A percentile compares a stretch with the other conserved stretches of the same genome.
Conservation (phyloP, 1,140 invertebrate genomes). For the Lepidurus apus region DNA sequence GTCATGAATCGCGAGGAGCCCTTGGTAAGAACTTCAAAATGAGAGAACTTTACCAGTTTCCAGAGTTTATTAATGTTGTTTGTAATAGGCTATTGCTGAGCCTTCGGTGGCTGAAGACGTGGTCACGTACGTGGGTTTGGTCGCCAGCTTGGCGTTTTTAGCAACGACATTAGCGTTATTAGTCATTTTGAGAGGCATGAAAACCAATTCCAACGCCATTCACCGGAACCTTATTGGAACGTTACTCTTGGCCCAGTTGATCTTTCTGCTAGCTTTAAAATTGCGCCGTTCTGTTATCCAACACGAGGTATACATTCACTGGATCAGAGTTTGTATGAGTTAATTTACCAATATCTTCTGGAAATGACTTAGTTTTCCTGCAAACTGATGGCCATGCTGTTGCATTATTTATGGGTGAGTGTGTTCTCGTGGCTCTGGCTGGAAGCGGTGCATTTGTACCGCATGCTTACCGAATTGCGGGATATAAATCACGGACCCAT, state of each 20-base stretch:
- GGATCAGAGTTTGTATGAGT: neutral
- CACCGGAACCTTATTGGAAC: conserved; percentile 87
- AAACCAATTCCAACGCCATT: conserved; percentile 89
- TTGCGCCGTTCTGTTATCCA: conserved; percentile 62
- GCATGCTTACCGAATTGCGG: conserved; percentile 90
- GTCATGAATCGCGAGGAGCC: conserved; percentile 85
- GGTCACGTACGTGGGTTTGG: conserved; percentile 79
- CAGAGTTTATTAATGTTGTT: conserved; percentile 28
- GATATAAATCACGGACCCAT: conserved; percentile 94
- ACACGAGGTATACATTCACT: conserved; percentile 46
- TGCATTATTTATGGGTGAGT: conserved; percentile 88
- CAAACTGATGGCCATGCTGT: conserved; percentile 80
- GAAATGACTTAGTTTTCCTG: conserved; percentile 63
- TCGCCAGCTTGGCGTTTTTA: conserved; percentile 63
- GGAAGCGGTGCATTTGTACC: conserved; percentile 84
- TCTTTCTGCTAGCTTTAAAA: conserved; percentile 83
- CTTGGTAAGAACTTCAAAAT: conserved; percentile 53
- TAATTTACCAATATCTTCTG: neutral
- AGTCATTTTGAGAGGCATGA: conserved; percentile 61
- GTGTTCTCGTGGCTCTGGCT: conserved; percentile 87
- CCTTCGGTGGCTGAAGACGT: conserved; percentile 76
- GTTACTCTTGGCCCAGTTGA: conserved; percentile 73
- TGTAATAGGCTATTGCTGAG: conserved; percentile 59
- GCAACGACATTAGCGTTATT: conserved; percentile 60
- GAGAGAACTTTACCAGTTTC: neutral